A percentile compares a stretch with the other conserved stretches of the same genome.
Conservation (phyloP, 1,140 invertebrate genomes). For the Subanguina moxae region DNA sequence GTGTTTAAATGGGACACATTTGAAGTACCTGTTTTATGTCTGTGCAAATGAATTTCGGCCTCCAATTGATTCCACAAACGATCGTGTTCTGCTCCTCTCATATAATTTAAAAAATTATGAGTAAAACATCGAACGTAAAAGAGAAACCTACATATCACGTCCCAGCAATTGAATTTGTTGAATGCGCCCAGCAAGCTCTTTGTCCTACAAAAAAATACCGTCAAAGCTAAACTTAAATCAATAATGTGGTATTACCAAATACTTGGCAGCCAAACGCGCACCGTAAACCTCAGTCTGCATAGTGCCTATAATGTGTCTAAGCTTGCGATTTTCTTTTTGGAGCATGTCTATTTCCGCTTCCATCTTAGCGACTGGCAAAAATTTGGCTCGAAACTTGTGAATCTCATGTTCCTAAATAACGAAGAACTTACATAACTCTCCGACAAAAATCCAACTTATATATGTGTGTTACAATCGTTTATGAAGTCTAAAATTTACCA, state of each 20-base stretch:
- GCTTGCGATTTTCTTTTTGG: slow-evolving; percentile 68
- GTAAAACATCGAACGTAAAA: slow-evolving; percentile 76
- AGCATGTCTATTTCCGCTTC: slow-evolving; percentile 69
- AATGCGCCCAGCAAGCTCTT: slow-evolving; percentile 73
- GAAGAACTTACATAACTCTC: neutral
- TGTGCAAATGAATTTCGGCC: slow-evolving; percentile 77
- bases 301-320: slow-evolving; percentile 40
- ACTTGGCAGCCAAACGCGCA: slow-evolving; percentile 76
- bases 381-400: slow-evolving; percentile 60
- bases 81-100: slow-evolving; percentile 70
- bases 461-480: neutral
- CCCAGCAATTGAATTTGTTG: slow-evolving; percentile 77
- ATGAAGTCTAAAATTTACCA: slow-evolving; percentile 59
- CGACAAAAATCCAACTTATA: too few relatives aligned
- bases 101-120: slow-evolving; percentile 62
- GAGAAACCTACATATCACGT: slow-evolving; percentile 64
- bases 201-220: slow-evolving; percentile 63
- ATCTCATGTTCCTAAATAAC: slow-evolving; percentile 62
- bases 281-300: slow-evolving; percentile 76
- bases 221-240: too few relatives aligned
- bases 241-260: slow-evolving; percentile 61
- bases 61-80: slow-evolving; percentile 79
- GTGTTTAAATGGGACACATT: too few relatives aligned
- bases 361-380: slow-evolving; percentile 60
- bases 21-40: slow-evolving; percentile 68